These are phyloP conservation scores for Macheiramphus alcinus DNA, from an alignment of 2,113 vertebrate genomes.

Conservation along the genomic window DNA sequence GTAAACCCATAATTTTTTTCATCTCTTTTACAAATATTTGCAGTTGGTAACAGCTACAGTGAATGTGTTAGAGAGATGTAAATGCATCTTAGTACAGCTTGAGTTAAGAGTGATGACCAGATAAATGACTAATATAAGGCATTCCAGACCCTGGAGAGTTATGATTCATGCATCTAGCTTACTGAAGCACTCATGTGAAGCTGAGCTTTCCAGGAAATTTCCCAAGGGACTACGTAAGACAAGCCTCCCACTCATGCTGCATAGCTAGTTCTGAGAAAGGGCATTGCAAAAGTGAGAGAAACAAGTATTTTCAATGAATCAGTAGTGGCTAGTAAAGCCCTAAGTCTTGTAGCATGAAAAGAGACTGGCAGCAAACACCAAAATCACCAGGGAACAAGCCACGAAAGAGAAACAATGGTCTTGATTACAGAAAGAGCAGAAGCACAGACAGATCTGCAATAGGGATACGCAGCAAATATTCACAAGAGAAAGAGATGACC, in stretches of 20 bases:
- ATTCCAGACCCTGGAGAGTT: neutral
- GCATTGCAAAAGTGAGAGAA: neutral
- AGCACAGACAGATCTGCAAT: neutral
- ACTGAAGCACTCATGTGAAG: neutral
- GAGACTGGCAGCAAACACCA: neutral
- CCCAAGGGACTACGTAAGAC: neutral
- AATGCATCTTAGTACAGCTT: neutral
- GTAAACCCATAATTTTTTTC: rapidly evolving
- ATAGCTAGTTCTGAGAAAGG: neutral
- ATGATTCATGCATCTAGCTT: neutral
- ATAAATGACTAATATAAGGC: neutral
- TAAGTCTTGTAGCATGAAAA: neutral
- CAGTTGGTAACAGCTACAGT: neutral
- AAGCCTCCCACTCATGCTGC: neutral
- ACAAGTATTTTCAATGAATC: neutral
- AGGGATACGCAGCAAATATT: neutral
- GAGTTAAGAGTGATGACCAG: neutral
- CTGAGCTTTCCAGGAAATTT: conserved; percentile 40
- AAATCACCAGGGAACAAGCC: neutral
- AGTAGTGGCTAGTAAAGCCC: neutral
- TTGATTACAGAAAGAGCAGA: neutral
- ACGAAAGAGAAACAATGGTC: neutral
- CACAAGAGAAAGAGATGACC: neutral
- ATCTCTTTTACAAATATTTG: neutral
- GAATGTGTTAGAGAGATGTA: neutral